Conservation (phyloP, 2,797 vertebrate species). For the Rachycentron canadum region DNA sequence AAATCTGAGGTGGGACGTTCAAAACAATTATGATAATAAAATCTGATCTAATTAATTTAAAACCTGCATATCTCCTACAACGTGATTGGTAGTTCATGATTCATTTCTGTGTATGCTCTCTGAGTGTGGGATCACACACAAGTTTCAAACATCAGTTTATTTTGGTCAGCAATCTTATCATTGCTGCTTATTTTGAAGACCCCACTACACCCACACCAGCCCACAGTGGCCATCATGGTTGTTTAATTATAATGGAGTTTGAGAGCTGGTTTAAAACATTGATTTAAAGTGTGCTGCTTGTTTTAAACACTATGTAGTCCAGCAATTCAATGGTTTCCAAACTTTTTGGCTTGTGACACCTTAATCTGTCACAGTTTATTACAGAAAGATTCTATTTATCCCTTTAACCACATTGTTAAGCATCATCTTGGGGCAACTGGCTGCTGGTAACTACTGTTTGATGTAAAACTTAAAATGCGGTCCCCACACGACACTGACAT, state of each 20-base stretch:
- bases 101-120: too few species aligned
- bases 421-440: background rate
- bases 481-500: constrained; percentile 2
- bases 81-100: too few species aligned
- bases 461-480: background rate
- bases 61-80: too few species aligned
- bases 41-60: too few species aligned
- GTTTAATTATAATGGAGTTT: constrained; percentile 20
- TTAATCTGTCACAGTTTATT: background rate
- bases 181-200: constrained; percentile 23
- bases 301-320: background rate
- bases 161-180: constrained; percentile 20
- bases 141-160: constrained; percentile 18
- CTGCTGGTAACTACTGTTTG: background rate
- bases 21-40: too few species aligned
- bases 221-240: background rate
- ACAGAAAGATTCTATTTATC: background rate
- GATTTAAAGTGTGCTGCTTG: background rate
- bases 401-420: background rate
- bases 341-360: background rate
- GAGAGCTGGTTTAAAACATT: background rate
- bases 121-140: too few species aligned
- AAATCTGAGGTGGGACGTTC: too few species aligned
- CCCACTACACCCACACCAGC: constrained; percentile 15
- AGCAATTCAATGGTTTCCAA: background rate